Conservation (phyloP, 1,140 invertebrate genomes). For the Brachionus sp. region DNA sequence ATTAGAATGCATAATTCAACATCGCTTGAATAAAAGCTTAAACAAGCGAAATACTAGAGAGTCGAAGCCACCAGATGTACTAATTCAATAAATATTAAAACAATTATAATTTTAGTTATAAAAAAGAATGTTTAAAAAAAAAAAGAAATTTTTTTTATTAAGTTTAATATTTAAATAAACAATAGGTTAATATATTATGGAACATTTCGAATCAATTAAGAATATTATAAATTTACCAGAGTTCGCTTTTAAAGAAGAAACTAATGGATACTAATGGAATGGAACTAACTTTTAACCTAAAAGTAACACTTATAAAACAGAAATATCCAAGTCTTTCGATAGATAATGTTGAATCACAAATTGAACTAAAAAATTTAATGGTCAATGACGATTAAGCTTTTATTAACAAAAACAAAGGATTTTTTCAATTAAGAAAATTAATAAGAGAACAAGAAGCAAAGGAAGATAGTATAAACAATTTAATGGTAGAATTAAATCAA, state of each 20-base stretch:
- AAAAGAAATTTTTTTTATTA: no score
- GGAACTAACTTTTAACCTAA: neutral
- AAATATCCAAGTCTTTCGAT: neutral
- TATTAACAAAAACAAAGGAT: no score
- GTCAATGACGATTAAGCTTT: no score
- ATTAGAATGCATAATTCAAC: neutral
- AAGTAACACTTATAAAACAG: no score
- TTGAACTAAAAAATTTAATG: no score
- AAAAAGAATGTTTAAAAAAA: neutral
- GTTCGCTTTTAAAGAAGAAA: neutral
- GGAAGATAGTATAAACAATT: no score
- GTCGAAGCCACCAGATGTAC: no score
- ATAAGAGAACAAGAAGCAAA: no score
- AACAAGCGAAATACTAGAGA: neutral
- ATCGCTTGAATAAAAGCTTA: neutral
- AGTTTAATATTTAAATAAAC: neutral
- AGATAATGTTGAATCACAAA: neutral
- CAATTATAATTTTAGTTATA: neutral
- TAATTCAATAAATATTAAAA: neutral
- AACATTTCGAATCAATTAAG: neutral
- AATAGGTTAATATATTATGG: neutral
- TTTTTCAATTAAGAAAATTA: no score
- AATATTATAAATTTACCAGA: neutral
- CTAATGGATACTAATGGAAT: neutral
- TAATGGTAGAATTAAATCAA: no score